Evolutionary conservation across 2,888 invertebrate species (phyloP), one percentile per base, ranked within the genome.

Genomic region (Drosophila histrio): DNA sequence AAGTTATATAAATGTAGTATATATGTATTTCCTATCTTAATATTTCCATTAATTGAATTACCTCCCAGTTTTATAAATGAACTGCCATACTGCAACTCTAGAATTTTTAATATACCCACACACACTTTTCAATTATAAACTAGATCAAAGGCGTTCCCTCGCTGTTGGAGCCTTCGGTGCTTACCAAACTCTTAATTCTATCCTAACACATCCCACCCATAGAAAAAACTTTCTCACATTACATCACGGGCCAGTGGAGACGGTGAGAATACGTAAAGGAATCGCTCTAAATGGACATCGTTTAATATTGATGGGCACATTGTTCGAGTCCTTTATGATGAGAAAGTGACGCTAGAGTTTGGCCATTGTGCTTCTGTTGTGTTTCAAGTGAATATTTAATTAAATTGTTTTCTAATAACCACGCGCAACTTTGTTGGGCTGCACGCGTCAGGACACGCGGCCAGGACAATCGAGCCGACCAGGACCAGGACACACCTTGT

Each of bases 361-460:
- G 44, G 17, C 9, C 36, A 50, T 36, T 43, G 53, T 43, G 49
- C 54, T 49, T 53, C 61, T 59, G 30, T 46, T 54, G 81, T 79
- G 72, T 72, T 88, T 89, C 83, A 85, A 90, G 87, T 89, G 89
- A 88, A 89, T 90, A 90, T 90, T 90, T 90, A 90, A 90, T 90
- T 90, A 90, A 90, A 90, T 89, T 90, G 90, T 90, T 90, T 90
- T 90, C 89, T 89, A 89, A 90, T 89, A 90, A 87, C 81, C 81
- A 79, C 67, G 81, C 72, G 75, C 80, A 79, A 78, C 79, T 79
- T 76, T 78, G 83, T 75, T 60, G 83, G 46, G 66, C 26, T 49
- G 81, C 73, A 74, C 76, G 73, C 73, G 73, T 52, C 73, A 47
- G 79, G 68, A 62, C 84, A 81, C 85, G 79, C 87, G 82, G 69